These are phyloP conservation scores for Chaetops frenatus DNA, from an alignment of 2,113 vertebrate genomes.

Conservation along the genomic window DNA sequence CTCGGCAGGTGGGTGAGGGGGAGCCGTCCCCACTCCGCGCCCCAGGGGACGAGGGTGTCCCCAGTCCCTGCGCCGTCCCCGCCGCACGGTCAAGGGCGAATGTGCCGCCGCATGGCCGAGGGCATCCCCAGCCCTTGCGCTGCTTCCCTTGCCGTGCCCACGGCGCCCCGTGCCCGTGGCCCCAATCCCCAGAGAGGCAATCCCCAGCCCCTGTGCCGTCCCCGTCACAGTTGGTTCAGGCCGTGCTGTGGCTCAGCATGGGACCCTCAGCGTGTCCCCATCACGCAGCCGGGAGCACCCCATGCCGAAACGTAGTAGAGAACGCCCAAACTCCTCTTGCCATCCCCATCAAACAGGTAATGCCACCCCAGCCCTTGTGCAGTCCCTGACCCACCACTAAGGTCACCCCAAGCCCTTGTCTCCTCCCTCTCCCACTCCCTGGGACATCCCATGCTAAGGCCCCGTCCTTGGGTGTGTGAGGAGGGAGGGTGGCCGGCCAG, in stretches of 20 bases:
- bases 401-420: not conserved
- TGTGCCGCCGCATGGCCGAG: not conserved
- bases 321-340: not conserved
- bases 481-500: fast-evolving
- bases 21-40: not conserved
- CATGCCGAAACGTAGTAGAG: fast-evolving
- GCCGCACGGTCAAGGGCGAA: not conserved
- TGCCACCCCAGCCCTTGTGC: not conserved
- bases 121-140: not conserved
- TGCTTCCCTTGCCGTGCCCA: fast-evolving
- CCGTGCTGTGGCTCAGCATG: not conserved
- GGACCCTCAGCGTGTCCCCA: not conserved
- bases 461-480: fast-evolving
- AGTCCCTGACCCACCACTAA: not conserved
- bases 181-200: not conserved
- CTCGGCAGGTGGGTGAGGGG: constrained; percentile 76
- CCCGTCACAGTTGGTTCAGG: fast-evolving
- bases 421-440: not conserved
- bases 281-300: not conserved
- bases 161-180: not conserved
- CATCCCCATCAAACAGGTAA: not conserved
- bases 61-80: not conserved
- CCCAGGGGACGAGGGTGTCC: not conserved
- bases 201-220: not conserved
- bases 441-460: not conserved